Conservation (phyloP, 2,888 invertebrate species). For the Germaria angustata region DNA sequence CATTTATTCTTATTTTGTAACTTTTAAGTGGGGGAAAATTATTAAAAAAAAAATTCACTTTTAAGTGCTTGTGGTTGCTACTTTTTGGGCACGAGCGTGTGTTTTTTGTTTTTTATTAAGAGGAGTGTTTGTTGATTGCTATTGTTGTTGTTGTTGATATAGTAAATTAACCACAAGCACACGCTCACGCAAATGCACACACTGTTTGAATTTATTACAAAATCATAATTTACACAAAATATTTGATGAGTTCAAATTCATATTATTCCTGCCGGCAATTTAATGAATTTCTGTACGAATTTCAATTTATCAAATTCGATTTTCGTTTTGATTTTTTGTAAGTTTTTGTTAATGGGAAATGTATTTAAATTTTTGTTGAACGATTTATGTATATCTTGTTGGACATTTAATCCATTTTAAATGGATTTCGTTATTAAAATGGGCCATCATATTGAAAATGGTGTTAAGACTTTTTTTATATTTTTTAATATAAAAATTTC, state of each 20-base stretch:
- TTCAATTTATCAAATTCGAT: background rate
- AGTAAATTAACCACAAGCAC: constrained; percentile 40
- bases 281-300: background rate
- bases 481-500: too few species aligned
- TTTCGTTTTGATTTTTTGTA: background rate
- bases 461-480: too few species aligned
- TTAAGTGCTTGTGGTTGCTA: background rate
- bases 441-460: too few species aligned
- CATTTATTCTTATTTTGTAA: background rate
- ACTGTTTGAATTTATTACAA: constrained; percentile 26
- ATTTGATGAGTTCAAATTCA: constrained; percentile 28
- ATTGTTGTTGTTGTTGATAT: background rate
- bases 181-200: background rate
- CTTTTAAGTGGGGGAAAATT: background rate
- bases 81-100: background rate
- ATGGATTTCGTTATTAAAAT: background rate
- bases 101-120: constrained; percentile 3
- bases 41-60: background rate
- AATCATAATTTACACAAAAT: constrained; percentile 39
- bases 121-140: constrained; percentile 32
- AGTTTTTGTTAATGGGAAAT: background rate
- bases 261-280: background rate
- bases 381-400: background rate
- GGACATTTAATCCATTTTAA: background rate
- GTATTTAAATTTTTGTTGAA: background rate